A percentile compares a stretch with the other conserved stretches of the same genome.
Conservation (phyloP, 2,888 invertebrate species). For the Brenthis daphne region DNA sequence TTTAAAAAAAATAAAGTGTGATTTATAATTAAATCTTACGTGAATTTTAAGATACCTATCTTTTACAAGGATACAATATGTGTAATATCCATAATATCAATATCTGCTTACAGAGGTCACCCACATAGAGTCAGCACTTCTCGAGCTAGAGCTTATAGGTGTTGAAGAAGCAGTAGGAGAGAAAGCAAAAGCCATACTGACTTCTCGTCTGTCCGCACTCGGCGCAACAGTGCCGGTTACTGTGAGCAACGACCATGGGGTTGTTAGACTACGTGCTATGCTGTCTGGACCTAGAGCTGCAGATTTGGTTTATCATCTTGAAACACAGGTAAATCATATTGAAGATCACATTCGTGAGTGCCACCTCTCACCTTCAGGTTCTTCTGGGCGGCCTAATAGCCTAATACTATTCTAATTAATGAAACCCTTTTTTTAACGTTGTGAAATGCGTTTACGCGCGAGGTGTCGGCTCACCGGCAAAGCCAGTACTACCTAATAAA, state of each 20-base stretch:
- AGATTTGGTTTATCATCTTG: constrained; percentile 90
- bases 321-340: constrained; percentile 84
- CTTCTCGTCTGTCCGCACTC: constrained; percentile 52
- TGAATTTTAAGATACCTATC: too few relatives aligned
- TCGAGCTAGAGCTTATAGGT: constrained; percentile 87
- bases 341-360: neutral
- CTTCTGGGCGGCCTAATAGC: too few relatives aligned
- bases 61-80: too few relatives aligned
- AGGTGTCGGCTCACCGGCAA: too few relatives aligned
- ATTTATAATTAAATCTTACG: too few relatives aligned
- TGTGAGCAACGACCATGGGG: constrained; percentile 68
- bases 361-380: too few relatives aligned
- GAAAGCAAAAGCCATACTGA: constrained; percentile 73
- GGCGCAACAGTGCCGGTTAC: constrained; percentile 65
- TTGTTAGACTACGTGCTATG: constrained; percentile 82
- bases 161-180: constrained; percentile 79
- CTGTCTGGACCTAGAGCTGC: constrained; percentile 88
- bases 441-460: too few relatives aligned
- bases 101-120: constrained; percentile 81
- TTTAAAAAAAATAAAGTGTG: too few relatives aligned
- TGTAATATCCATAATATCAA: too few relatives aligned
- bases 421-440: too few relatives aligned
- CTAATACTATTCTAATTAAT: too few relatives aligned
- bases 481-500: too few relatives aligned
- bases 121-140: constrained; percentile 88